Base-by-base conservation (phyloP, 2,888 invertebrate genomes). In the Eudasyphora cyanicolor region DNA sequence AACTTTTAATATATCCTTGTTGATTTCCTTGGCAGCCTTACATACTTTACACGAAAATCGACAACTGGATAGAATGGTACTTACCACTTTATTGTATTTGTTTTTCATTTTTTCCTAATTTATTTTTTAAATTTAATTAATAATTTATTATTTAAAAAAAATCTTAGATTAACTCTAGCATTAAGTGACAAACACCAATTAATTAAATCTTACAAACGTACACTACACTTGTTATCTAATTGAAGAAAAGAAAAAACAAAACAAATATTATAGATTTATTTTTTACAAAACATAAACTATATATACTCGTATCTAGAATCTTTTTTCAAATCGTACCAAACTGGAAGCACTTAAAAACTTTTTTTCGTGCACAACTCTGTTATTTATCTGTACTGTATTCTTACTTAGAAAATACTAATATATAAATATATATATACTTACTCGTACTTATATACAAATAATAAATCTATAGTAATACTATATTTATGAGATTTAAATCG, bases 171-270 rank as follows among this genome's bases (percentile, higher is more conserved):
- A 51, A 45, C 24, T 7, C 24, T 57, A 57, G 24, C 2, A 19
- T 57, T 57, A 57, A 57, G 57, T 60, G 14, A 67, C 21, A 21
- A 67, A 67, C 67, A 67, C 67, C 67, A 67, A 67, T 24, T 67
- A 67, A 67, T 67, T 67, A 42, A 38, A 67, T 27, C 21, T 45
- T 7, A 35, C 35, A 35, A 35, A 35, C 45, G 2, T 45, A 45
- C 45, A 24, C 1, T 10, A 57, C 57, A 57, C 57, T 57, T 57
- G 57, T 57, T 57, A 57, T 57, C 14, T 27, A 6, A 57, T 32
- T 32, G 4, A 32, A 17, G 45, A 49, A 49, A 49, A n/a, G 49
- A 45, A 45, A 14, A 45, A 19, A 21, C n/a, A 45, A 38, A 45
- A 45, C 45, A 45, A 38, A 29, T 29, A 54, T 7, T 21, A 54